A percentile compares a stretch with the other conserved stretches of the same genome.
Evolutionary conservation across 2,888 invertebrate genomes (phyloP).

Genomic region (Catocala fraxini): DNA sequence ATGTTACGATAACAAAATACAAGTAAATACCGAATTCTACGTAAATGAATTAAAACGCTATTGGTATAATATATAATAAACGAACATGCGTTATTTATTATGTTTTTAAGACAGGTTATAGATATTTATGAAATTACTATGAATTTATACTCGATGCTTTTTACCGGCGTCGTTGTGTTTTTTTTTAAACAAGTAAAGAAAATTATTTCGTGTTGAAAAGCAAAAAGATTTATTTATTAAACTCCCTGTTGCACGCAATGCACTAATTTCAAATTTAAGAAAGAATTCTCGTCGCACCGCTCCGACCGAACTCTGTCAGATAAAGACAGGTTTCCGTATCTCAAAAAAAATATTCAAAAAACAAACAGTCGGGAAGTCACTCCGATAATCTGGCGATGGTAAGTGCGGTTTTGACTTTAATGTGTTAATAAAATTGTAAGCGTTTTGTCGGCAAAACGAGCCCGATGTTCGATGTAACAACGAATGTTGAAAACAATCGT

Average conservation of each 20-base stretch:
- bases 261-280: slow-evolving; percentile 72
- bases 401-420: slow-evolving; percentile 87
- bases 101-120: no score
- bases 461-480: slow-evolving; percentile 64
- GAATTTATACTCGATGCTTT: no score
- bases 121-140: no score
- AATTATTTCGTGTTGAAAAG: slow-evolving; percentile 22
- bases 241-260: slow-evolving; percentile 58
- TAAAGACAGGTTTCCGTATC: slow-evolving; percentile 84
- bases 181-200: background rate
- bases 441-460: slow-evolving; percentile 80
- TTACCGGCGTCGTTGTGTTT: no score
- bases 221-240: slow-evolving; percentile 46
- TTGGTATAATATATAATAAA: no score
- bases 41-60: no score
- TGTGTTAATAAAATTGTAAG: slow-evolving; percentile 86
- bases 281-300: slow-evolving; percentile 67
- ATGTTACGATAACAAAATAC: no score
- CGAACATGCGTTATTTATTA: no score
- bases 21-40: no score
- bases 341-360: slow-evolving; percentile 71
- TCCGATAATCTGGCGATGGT: slow-evolving; percentile 82
- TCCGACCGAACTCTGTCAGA: slow-evolving; percentile 68
- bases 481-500: slow-evolving; percentile 41
- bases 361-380: slow-evolving; percentile 80